These are phyloP conservation scores for Danio rerio DNA, from an alignment of 2,113 vertebrate species.

Conservation along the genomic window DNA sequence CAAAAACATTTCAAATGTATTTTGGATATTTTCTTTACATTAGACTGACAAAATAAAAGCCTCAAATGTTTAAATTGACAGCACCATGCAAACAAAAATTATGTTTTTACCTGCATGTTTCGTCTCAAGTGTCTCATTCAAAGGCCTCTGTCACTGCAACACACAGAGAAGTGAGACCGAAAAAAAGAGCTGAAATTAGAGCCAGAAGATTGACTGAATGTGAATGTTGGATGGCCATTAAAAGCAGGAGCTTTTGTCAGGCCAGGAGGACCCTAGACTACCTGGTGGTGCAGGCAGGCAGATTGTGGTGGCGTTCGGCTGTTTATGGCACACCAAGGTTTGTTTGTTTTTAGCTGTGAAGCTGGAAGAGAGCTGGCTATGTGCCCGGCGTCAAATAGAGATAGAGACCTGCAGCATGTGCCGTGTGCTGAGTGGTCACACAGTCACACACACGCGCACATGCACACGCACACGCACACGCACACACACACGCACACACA, in stretches of 20 bases:
- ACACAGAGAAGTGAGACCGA: background rate
- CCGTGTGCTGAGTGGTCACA: conserved; percentile 37
- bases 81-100: background rate
- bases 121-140: background rate
- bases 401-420: conserved; percentile 47
- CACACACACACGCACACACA: no score
- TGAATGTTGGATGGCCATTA: conserved; percentile 15
- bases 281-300: conserved; percentile 28
- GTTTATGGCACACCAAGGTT: conserved; percentile 27
- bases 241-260: conserved; percentile 5
- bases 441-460: background rate
- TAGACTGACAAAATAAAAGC: no score
- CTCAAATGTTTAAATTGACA: background rate
- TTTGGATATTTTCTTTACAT: no score
- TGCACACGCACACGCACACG: background rate
- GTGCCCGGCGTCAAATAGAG: conserved; percentile 56
- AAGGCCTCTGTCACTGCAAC: conserved; percentile 17
- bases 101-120: no score
- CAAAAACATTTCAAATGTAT: no score
- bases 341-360: conserved; percentile 39
- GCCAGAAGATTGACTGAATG: background rate
- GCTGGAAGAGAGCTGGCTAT: conserved; percentile 46
- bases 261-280: conserved; percentile 20
- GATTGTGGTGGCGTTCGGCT: conserved; percentile 14
- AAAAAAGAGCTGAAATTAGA: background rate